Evolutionary conservation across 2,113 vertebrate species (phyloP), one percentile per base, ranked within the genome.

Genomic region (Columbina picui): DNA sequence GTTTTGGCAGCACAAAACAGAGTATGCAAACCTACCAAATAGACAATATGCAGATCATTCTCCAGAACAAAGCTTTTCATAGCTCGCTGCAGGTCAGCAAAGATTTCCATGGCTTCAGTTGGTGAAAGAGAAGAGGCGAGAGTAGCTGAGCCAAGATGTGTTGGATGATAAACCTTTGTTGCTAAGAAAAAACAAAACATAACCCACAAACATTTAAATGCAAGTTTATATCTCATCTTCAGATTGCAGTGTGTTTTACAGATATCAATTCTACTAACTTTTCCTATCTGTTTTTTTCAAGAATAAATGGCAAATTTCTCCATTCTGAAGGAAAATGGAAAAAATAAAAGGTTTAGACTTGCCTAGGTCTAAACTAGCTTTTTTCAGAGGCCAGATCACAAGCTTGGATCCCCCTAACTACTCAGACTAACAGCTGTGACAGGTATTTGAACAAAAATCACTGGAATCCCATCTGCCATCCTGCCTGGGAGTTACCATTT

Each of bases 1-100:
- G 14, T 22, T 89, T 64, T 36, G 56, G 17, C 17, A 86, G 36
- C 34, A 70, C 7, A 77, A 84, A 59, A 55, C 20, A 38, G 12
- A 49, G 16, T 91, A 90, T 21, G 41, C 47, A 36, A 95, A 93
- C 98, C 80, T 98, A 99, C 99, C 98, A 99, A 97, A 97, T 99
- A 99, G 34, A 99, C 98, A 79, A 99, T 98, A 95, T 99, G 99
- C 71, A 99, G 97, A 94, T 99, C 99, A 83, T 99, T 99, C 97
- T 99, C 99, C 90, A 99, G 97, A 67, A 99, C 99, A 97, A 99
- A 99, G 55, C 99, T 98, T 96, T 99, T 99, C 99, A 99, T 99
- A 76, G 99, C 99, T 96, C 99, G 98, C 94, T 99, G 99, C 52
- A 99, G 98, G 90, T 99, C 99, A 90, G 99, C 99, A 98, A 99